Conservation (phyloP, 1,140 invertebrate species). For the Elymnias hypermnestra region DNA sequence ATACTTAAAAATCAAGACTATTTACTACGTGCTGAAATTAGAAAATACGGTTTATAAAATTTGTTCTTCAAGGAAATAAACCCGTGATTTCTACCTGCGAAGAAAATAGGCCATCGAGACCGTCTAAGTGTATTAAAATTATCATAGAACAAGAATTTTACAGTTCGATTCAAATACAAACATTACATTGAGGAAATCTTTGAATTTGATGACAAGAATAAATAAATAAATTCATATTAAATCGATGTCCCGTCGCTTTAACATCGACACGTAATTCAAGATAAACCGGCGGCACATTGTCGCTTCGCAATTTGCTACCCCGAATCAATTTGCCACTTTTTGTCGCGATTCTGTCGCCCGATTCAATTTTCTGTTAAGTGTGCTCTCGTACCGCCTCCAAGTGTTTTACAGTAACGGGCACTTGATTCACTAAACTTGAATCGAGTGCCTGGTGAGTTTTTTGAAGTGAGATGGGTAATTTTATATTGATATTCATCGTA, state of each 20-base stretch:
- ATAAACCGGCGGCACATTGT: conserved; percentile 19
- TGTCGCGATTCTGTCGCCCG: conserved; percentile 51
- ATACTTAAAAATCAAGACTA: too few species aligned
- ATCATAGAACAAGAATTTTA: too few species aligned
- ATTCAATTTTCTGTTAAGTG: conserved; percentile 56
- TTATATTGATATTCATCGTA: not conserved
- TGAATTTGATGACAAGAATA: not conserved
- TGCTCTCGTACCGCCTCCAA: conserved; percentile 24
- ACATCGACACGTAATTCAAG: conserved; percentile 20
- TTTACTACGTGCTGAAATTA: too few species aligned
- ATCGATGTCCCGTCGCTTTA: conserved; percentile 3
- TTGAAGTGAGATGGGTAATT: not conserved
- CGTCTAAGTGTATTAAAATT: too few species aligned
- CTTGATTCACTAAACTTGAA: conserved; percentile 5
- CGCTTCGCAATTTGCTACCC: conserved; percentile 56
- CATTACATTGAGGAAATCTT: too few species aligned
- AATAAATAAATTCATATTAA: conserved; percentile 5
- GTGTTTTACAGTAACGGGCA: conserved; percentile 32
- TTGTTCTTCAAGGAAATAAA: too few species aligned
- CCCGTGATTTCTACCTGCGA: too few species aligned
- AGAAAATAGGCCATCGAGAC: too few species aligned
- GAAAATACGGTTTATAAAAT: too few species aligned
- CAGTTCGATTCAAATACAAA: too few species aligned
- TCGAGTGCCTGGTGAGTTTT: not conserved
- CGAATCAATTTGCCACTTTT: conserved; percentile 65